A percentile compares a stretch with the other conserved stretches of the same genome.
Evolutionary conservation across 2,113 vertebrate species (phyloP).

Genomic region (Tinamus guttatus): DNA sequence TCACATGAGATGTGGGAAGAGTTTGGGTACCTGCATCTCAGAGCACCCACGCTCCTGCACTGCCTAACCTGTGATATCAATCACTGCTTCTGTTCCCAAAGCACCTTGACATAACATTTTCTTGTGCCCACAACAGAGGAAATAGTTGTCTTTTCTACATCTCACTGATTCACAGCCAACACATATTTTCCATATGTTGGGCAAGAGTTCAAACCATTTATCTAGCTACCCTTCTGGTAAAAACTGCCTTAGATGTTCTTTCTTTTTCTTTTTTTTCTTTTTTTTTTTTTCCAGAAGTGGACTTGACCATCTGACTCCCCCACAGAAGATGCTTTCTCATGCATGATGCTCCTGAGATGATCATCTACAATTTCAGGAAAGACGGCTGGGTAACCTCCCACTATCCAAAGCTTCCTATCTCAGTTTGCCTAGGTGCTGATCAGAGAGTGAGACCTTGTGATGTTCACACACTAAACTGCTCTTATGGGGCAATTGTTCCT

Average conservation of each 20-base stretch:
- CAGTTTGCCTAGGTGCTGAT: not conserved
- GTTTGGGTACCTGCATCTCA: not conserved
- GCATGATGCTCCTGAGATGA: not conserved
- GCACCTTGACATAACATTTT: not conserved
- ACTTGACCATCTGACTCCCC: not conserved
- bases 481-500: accelerated
- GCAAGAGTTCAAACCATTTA: not conserved
- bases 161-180: not conserved
- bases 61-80: not conserved
- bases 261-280: not conserved
- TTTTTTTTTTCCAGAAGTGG: not conserved
- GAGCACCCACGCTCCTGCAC: not conserved
- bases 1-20: not conserved
- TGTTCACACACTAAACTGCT: not conserved
- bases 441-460: accelerated
- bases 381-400: not conserved
- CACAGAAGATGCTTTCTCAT: not conserved
- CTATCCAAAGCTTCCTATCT: not conserved
- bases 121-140: not conserved
- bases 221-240: accelerated
- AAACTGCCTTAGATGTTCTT: not conserved
- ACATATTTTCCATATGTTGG: not conserved
- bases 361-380: not conserved
- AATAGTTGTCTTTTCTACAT: not conserved
- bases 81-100: not conserved